Percentiles rank a stretch among this genome's conserved stretches.
Conservation (phyloP, 2,113 vertebrate genomes). For the Oophaga pumilio region DNA sequence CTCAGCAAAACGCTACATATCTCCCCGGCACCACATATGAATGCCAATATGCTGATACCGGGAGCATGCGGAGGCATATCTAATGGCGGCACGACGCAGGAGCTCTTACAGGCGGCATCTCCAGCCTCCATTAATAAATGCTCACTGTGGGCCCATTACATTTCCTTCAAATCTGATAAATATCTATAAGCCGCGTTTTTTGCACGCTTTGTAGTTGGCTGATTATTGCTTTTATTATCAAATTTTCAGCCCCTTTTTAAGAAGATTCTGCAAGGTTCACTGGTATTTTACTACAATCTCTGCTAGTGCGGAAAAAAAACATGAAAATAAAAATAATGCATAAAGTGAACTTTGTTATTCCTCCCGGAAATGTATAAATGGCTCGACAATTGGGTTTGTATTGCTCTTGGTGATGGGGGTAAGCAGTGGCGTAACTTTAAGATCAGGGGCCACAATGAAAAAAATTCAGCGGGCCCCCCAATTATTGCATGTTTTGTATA, state of each 20-base stretch:
- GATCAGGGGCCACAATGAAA: too few relatives aligned
- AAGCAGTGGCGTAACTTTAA: too few relatives aligned
- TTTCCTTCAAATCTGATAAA: conserved; percentile 25
- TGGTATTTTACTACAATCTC: too few relatives aligned
- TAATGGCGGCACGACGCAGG: conserved; percentile 20
- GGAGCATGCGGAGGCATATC: conserved; percentile 34
- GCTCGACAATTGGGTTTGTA: not conserved
- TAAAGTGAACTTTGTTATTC: not conserved
- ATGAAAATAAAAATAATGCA: not conserved
- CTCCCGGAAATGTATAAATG: not conserved
- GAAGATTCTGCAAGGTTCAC: not conserved
- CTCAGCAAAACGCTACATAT: conserved; percentile 51
- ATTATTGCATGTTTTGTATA: too few relatives aligned
- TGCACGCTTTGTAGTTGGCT: not conserved
- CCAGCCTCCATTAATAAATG: conserved; percentile 42
- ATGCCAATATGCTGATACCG: conserved; percentile 41
- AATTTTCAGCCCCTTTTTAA: conserved; percentile 5
- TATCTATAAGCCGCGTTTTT: not conserved
- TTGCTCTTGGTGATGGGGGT: too few relatives aligned
- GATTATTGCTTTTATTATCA: not conserved
- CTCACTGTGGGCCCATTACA: conserved; percentile 21
- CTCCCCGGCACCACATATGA: conserved; percentile 45
- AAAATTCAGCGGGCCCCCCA: too few relatives aligned
- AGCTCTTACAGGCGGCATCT: conserved; percentile 25
- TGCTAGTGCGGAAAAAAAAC: not conserved